Percentiles rank a stretch among this genome's conserved stretches.
Evolutionary conservation across 2,113 vertebrate species (phyloP).

Genomic region (Phylloscopus whistleri): DNA sequence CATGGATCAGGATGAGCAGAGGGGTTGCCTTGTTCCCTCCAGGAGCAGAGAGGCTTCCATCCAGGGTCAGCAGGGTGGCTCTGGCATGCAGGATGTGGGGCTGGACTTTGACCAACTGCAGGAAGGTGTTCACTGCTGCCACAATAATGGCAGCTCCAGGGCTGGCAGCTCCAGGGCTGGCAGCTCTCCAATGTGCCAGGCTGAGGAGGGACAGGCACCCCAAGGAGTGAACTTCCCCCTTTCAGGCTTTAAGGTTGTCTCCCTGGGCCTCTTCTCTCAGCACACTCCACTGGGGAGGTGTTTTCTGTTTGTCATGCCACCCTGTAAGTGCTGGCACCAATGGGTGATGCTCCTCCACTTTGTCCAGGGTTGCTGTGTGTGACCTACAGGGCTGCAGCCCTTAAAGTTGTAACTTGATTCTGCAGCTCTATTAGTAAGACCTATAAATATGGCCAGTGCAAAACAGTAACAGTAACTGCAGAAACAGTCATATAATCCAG

Average conservation of each 20-base stretch:
- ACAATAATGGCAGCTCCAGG: neutral
- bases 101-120: neutral
- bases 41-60: neutral
- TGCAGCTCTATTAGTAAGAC: neutral
- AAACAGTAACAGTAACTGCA: conserved; percentile 42
- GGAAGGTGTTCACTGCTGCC: neutral
- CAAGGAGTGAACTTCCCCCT: neutral
- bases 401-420: neutral
- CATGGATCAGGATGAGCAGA: neutral
- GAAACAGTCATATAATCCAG: neutral
- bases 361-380: neutral
- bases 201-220: neutral
- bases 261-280: neutral
- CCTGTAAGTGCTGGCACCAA: neutral
- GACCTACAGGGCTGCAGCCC: neutral
- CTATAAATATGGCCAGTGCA: neutral
- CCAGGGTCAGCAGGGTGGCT: neutral
- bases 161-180: neutral
- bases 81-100: neutral
- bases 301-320: neutral
- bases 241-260: neutral
- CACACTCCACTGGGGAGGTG: neutral
- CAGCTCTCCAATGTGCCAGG: neutral
- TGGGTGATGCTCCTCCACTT: neutral
- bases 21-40: neutral